Evolutionary conservation across 2,113 vertebrate genomes (phyloP).

Genomic region (Oplegnathus fasciatus): DNA sequence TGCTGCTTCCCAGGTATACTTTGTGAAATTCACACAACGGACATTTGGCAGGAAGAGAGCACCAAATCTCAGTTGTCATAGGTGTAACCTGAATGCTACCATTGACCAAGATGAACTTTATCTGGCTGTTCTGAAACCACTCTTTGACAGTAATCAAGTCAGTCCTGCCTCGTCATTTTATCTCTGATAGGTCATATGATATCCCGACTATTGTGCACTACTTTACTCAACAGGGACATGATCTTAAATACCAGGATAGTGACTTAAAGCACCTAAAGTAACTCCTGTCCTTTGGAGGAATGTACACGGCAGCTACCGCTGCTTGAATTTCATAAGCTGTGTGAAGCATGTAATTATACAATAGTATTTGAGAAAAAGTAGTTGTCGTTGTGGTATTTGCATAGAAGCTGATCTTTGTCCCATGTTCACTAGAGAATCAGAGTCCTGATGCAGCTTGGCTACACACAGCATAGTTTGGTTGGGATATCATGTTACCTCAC

Average conservation of each 20-base stretch:
- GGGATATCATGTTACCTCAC: slow-evolving; percentile 77
- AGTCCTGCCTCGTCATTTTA: slow-evolving; percentile 65
- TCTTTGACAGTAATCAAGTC: slow-evolving; percentile 61
- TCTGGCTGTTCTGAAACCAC: slow-evolving; percentile 28
- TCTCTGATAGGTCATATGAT: slow-evolving; percentile 66
- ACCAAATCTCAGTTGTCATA: slow-evolving; percentile 25
- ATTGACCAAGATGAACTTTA: slow-evolving; percentile 46
- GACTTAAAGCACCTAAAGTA: slow-evolving; percentile 44
- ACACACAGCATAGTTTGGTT: slow-evolving; percentile 75
- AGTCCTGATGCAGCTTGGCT: slow-evolving; percentile 63
- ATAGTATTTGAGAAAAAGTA: slow-evolving; percentile 9
- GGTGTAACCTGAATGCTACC: slow-evolving; percentile 38
- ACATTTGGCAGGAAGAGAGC: slow-evolving; percentile 14
- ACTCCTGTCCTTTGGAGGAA: slow-evolving; percentile 36
- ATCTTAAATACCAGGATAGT: slow-evolving; percentile 58
- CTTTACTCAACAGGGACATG: slow-evolving; percentile 57
- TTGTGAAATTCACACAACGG: slow-evolving; percentile 2
- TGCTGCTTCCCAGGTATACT: background rate
- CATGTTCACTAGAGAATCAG: slow-evolving; percentile 58
- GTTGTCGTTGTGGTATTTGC: slow-evolving; percentile 45
- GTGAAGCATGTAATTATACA: slow-evolving; percentile 33
- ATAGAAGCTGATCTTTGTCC: slow-evolving; percentile 24
- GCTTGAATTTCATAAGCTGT: slow-evolving; percentile 50
- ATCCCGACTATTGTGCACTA: slow-evolving; percentile 52
- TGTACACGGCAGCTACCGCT: slow-evolving; percentile 28